These are phyloP conservation scores for Callospermophilus lateralis DNA, from an alignment of 2,113 vertebrate genomes.

Conservation along the genomic window DNA sequence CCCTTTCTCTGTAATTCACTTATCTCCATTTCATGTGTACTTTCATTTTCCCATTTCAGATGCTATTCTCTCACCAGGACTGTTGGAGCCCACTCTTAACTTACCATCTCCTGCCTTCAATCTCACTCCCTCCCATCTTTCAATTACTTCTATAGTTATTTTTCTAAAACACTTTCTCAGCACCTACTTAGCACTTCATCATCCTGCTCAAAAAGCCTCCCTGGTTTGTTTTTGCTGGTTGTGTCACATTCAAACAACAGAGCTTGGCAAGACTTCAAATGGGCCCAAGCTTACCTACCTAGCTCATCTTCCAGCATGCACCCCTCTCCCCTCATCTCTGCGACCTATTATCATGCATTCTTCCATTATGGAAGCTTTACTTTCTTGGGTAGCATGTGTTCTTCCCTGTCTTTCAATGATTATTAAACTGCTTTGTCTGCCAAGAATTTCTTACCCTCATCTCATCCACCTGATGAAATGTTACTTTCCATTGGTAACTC, in stretches of 20 bases:
- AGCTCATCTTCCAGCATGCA: background rate
- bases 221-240: background rate
- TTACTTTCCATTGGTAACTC: background rate
- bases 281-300: background rate
- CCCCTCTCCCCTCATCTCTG: too few species aligned
- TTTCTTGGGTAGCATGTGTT: too few species aligned
- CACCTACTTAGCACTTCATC: background rate
- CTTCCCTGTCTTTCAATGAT: background rate
- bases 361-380: too few species aligned
- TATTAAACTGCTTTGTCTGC: background rate
- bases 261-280: slow-evolving; percentile 18
- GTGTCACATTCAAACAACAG: background rate
- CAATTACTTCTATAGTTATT: background rate
- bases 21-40: background rate
- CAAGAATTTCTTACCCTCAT: background rate
- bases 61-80: background rate
- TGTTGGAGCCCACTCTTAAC: background rate
- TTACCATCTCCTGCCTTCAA: background rate
- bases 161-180: slow-evolving; percentile 20
- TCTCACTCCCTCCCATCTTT: background rate
- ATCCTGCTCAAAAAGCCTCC: background rate
- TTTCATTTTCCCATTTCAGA: background rate
- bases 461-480: background rate
- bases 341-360: background rate
- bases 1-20: background rate